Conservation (phyloP, 2,113 vertebrate genomes). For the Lasiurus cinereus region DNA sequence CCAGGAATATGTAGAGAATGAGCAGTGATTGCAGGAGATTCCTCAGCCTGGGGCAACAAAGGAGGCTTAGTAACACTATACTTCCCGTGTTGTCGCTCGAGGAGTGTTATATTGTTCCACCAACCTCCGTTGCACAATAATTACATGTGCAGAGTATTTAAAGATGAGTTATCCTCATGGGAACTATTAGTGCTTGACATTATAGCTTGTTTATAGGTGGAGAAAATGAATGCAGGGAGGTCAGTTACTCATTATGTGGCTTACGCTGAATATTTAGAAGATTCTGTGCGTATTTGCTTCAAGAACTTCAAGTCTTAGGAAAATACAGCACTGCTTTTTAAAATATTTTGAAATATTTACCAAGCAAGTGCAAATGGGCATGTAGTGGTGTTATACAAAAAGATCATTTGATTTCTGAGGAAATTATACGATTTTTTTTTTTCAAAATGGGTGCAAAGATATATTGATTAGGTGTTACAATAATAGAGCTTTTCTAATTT, state of each 20-base stretch:
- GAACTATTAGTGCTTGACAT: slow-evolving; percentile 29
- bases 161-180: not conserved
- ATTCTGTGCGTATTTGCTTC: slow-evolving; percentile 33
- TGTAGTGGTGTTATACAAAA: not conserved
- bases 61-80: not conserved
- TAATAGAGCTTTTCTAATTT: slow-evolving; percentile 17
- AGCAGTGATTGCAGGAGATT: not conserved
- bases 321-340: slow-evolving; percentile 27
- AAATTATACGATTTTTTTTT: not conserved
- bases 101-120: not conserved
- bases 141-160: not conserved
- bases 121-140: not conserved
- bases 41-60: not conserved
- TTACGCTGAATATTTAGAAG: not conserved
- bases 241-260: slow-evolving; percentile 7
- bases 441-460: not conserved
- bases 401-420: not conserved
- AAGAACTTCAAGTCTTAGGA: slow-evolving; percentile 44
- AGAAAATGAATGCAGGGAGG: slow-evolving; percentile 28
- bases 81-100: not conserved
- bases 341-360: slow-evolving; percentile 38
- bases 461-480: not conserved
- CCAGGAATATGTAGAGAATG: not conserved
- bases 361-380: not conserved
- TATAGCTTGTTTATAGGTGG: not conserved